phyloP scores from a whole-genome alignment of 2,113 vertebrate species.

The Sterna hirundo region DNA sequence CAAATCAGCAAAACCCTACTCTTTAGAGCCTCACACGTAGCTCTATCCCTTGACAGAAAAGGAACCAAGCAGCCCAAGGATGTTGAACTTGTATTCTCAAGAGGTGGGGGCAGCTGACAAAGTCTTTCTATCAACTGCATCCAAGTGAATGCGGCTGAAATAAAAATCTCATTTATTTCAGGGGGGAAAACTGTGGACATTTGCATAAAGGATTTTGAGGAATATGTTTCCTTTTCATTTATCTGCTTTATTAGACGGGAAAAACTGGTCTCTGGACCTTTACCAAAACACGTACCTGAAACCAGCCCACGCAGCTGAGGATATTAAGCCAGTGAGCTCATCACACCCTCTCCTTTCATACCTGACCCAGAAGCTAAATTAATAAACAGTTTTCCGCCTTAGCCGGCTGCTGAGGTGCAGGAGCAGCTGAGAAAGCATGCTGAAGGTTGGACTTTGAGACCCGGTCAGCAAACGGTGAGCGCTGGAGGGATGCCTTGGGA shows the following conservation, averaged over 20 bases:
- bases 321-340: neutral
- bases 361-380: neutral
- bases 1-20: neutral
- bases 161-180: neutral
- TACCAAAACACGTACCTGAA: neutral
- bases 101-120: neutral
- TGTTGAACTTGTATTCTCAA: neutral
- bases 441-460: neutral
- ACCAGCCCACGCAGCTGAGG: neutral
- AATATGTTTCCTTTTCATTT: neutral
- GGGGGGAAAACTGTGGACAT: neutral
- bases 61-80: neutral
- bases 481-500: accelerated
- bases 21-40: neutral
- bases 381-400: neutral
- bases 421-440: neutral
- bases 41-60: neutral
- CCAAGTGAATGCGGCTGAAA: neutral
- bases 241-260: neutral
- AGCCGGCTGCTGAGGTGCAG: neutral
- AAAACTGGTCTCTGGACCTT: neutral
- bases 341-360: neutral
- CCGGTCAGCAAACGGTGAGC: neutral
- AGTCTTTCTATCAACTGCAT: neutral
- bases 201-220: neutral